Percentiles rank a stretch among this genome's conserved stretches.
phyloP scores from a whole-genome alignment of 2,888 invertebrate species.

The Steinernema scapterisci region DNA sequence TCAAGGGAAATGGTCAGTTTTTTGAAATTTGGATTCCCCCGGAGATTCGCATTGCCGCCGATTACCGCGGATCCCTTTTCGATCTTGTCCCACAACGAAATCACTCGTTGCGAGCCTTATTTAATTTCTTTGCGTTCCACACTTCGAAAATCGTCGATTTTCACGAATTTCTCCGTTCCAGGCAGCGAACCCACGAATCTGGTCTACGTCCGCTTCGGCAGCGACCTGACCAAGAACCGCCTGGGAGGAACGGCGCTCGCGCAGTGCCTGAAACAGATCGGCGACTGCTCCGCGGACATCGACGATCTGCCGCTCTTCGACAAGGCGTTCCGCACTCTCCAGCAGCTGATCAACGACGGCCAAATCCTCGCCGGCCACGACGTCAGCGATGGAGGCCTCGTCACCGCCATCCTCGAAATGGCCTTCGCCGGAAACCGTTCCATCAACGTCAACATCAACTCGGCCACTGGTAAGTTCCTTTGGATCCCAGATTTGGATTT shows the following conservation, averaged over 20 bases:
- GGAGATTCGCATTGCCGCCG: no score
- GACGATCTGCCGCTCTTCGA: conserved; percentile 76
- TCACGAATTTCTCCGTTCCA: conserved; percentile 28
- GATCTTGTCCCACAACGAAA: not conserved
- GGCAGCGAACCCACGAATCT: conserved; percentile 73
- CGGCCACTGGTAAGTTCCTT: not conserved
- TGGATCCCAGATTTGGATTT: not conserved
- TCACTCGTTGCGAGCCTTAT: not conserved
- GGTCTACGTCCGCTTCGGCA: conserved; percentile 80
- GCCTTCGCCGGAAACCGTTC: conserved; percentile 82
- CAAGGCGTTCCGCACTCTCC: conserved; percentile 82
- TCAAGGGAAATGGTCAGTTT: conserved; percentile 73
- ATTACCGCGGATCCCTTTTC: not conserved
- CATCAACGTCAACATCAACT: conserved; percentile 47
- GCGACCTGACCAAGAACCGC: conserved; percentile 71
- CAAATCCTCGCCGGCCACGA: conserved; percentile 78
- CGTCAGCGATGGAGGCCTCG: conserved; percentile 91
- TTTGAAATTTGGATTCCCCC: no score
- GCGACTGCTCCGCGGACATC: conserved; percentile 81
- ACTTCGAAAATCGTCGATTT: no score
- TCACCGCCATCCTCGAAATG: conserved; percentile 90
- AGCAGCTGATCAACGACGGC: conserved; percentile 73
- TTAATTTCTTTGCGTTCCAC: no score
- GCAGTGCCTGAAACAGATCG: conserved; percentile 85
- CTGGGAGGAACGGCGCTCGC: conserved; percentile 90